Percentiles rank a stretch among this genome's conserved stretches.
phyloP scores from a whole-genome alignment of 1,140 invertebrate species.

The Tetraneura akinire region DNA sequence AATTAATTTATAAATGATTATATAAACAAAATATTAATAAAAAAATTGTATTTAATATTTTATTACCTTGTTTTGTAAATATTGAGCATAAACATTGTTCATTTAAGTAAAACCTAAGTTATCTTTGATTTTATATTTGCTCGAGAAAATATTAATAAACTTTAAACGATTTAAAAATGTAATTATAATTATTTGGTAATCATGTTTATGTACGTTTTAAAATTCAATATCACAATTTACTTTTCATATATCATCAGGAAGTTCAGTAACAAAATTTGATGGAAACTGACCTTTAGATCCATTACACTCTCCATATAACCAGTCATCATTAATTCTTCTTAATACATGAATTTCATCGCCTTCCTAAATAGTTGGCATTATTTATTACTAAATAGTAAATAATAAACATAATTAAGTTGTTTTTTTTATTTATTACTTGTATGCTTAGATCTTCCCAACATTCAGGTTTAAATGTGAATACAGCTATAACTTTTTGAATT shows the following conservation, averaged over 20 bases:
- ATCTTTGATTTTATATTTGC: not conserved
- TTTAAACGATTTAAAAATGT: not conserved
- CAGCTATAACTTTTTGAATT: slow-evolving; percentile 60
- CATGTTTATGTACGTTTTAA: not conserved
- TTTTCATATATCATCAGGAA: slow-evolving; percentile 42
- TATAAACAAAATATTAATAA: not conserved
- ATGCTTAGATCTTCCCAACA: slow-evolving; percentile 65
- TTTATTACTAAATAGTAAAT: not conserved
- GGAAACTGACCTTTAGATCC: slow-evolving; percentile 78
- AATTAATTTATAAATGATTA: not conserved
- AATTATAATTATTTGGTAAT: slow-evolving; percentile 25
- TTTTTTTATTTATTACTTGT: slow-evolving; percentile 56
- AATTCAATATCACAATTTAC: slow-evolving; percentile 44
- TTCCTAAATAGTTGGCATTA: slow-evolving; percentile 60
- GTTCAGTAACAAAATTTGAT: slow-evolving; percentile 69
- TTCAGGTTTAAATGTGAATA: slow-evolving; percentile 68
- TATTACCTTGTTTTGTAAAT: slow-evolving; percentile 5
- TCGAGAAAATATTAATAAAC: not conserved
- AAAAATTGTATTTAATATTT: not conserved
- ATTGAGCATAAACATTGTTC: slow-evolving; percentile 43
- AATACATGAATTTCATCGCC: slow-evolving; percentile 73
- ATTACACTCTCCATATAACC: slow-evolving; percentile 75
- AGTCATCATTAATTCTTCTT: slow-evolving; percentile 74
- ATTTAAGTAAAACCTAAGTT: not conserved
- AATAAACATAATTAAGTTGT: not conserved